Conservation (phyloP, 2,797 vertebrate genomes). For the Myotis planiceps region DNA sequence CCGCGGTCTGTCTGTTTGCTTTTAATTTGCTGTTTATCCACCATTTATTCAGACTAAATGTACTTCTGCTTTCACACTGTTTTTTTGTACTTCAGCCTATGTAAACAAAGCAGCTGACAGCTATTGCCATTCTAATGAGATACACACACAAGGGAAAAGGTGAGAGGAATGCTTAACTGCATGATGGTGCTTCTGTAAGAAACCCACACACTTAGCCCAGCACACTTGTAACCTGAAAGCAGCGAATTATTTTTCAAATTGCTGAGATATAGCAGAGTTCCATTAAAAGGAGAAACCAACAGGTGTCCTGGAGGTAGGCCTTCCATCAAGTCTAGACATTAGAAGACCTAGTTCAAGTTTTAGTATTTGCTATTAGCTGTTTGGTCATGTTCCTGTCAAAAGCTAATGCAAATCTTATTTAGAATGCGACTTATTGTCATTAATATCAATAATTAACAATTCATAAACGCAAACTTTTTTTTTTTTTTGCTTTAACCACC, state of each 20-base stretch:
- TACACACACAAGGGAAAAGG: neutral
- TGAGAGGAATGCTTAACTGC: neutral
- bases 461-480: neutral
- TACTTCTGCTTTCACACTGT: neutral
- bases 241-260: neutral
- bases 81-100: neutral
- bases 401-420: neutral
- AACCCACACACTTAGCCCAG: neutral
- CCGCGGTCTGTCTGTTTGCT: neutral
- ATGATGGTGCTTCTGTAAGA: neutral
- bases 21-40: slow-evolving; percentile 6
- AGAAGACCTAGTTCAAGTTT: neutral
- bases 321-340: neutral
- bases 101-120: neutral
- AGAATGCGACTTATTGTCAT: neutral
- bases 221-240: neutral
- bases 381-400: neutral
- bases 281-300: neutral
- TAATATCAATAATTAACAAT: neutral
- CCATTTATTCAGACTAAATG: neutral
- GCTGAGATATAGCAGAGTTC: neutral
- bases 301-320: no score
- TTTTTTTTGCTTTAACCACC: neutral
- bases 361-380: neutral
- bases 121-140: neutral